Conservation (phyloP, 2,797 vertebrate species). For the Apogon hyalosoma region DNA sequence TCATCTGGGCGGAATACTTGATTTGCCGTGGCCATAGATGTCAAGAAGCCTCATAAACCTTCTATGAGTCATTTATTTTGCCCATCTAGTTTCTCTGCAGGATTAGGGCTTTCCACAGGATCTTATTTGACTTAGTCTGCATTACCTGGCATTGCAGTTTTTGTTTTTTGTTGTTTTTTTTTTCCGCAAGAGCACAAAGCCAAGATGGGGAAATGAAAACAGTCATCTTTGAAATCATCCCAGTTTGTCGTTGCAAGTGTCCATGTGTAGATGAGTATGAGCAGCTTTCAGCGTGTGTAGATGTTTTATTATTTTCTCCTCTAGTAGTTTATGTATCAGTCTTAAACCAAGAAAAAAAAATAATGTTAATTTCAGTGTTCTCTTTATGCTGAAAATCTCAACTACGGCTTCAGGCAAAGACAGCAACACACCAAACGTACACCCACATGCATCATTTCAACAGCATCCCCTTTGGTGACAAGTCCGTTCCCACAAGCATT, state of each 20-base stretch:
- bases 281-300: constrained; percentile 9
- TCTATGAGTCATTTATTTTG: constrained; percentile 55
- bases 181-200: not conserved
- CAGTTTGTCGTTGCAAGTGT: not conserved
- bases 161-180: not conserved
- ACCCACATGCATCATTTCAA: constrained; percentile 78
- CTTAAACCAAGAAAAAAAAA: constrained; percentile 39
- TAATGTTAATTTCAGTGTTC: constrained; percentile 37
- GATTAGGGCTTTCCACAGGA: constrained; percentile 47
- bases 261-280: constrained; percentile 11
- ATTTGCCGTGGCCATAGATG: constrained; percentile 51
- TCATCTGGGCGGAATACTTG: constrained; percentile 47
- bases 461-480: constrained; percentile 77
- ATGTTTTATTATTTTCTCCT: constrained; percentile 43
- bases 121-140: constrained; percentile 3
- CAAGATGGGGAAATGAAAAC: not conserved
- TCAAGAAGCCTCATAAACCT: constrained; percentile 65
- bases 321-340: constrained; percentile 37
- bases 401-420: constrained; percentile 72
- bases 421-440: constrained; percentile 73
- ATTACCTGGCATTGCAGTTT: constrained; percentile 22
- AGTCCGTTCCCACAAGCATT: constrained; percentile 71
- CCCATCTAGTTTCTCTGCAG: constrained; percentile 22
- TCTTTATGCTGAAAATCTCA: constrained; percentile 65
- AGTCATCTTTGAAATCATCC: not conserved